Percentiles rank a stretch among this genome's conserved stretches.
phyloP scores from a whole-genome alignment of 2,113 vertebrate genomes.

The Sialia sialis region DNA sequence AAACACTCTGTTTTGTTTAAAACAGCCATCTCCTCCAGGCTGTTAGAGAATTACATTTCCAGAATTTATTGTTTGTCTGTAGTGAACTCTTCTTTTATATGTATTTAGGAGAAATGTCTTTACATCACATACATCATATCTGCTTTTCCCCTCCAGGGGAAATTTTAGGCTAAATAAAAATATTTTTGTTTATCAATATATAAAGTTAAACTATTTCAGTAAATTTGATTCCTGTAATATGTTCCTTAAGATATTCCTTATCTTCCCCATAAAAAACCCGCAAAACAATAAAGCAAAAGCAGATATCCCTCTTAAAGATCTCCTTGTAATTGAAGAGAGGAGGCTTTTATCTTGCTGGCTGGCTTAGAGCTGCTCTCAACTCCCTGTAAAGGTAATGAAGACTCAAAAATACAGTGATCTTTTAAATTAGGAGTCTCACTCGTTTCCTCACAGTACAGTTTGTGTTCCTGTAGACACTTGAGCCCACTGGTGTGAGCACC shows the following conservation, averaged over 20 bases:
- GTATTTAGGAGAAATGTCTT: not conserved
- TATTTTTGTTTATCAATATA: not conserved
- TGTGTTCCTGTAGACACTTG: not conserved
- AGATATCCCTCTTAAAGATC: not conserved
- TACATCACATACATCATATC: rapidly evolving
- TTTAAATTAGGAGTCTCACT: not conserved
- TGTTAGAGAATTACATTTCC: not conserved
- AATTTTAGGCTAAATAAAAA: not conserved
- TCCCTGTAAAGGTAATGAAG: not conserved
- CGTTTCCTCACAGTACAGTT: not conserved
- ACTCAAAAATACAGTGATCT: not conserved
- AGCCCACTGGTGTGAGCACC: not conserved
- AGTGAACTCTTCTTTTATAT: not conserved
- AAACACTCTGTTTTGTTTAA: not conserved
- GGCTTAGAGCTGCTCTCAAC: not conserved
- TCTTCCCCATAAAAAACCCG: not conserved
- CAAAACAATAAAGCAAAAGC: not conserved
- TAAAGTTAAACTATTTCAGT: not conserved
- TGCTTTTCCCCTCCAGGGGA: not conserved
- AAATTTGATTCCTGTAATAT: not conserved
- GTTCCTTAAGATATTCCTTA: not conserved
- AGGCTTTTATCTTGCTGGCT: not conserved
- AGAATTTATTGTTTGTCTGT: not conserved
- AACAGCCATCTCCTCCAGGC: not conserved
- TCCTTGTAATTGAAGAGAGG: not conserved